Percentiles rank a stretch among this genome's conserved stretches.
These are phyloP conservation scores for Hydractinia echinata DNA, from an alignment of 30 jellyfish, hydroid and myxozoan species.

Conservation along the genomic window DNA sequence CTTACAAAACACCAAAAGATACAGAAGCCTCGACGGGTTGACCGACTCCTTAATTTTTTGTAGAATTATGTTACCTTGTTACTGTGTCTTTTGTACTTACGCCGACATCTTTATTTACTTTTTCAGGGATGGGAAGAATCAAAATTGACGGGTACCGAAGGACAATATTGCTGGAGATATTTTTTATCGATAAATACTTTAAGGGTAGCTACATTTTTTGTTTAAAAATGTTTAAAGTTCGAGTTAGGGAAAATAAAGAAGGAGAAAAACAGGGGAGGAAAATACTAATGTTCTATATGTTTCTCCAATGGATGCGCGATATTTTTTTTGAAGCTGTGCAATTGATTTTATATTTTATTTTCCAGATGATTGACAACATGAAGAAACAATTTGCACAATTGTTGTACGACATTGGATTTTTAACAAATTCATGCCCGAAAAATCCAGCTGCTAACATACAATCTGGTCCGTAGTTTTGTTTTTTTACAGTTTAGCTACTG, in stretches of 20 bases:
- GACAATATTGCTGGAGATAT: slow-evolving; percentile 66
- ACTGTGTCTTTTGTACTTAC: background rate
- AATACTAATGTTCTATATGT: too few species aligned
- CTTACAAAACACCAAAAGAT: too few species aligned
- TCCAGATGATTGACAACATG: slow-evolving; percentile 62
- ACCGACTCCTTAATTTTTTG: too few species aligned
- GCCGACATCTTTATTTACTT: background rate
- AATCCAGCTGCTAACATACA: slow-evolving; percentile 41
- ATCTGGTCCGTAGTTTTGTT: too few species aligned
- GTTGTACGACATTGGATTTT: slow-evolving; percentile 61
- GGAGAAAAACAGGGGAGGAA: too few species aligned
- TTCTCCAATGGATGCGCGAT: too few species aligned
- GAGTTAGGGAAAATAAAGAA: too few species aligned
- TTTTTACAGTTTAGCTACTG: too few species aligned
- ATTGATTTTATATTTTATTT: background rate
- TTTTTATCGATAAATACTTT: slow-evolving; percentile 52
- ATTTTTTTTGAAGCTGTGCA: too few species aligned
- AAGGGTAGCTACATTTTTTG: slow-evolving; percentile 16
- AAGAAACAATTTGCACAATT: slow-evolving; percentile 62
- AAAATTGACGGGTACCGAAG: slow-evolving; percentile 30
- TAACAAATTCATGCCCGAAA: slow-evolving; percentile 17
- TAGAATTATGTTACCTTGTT: too few species aligned
- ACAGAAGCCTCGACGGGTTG: too few species aligned
- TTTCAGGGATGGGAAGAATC: slow-evolving; percentile 64
- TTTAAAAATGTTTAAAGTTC: too few species aligned